A percentile compares a stretch with the other conserved stretches of the same genome.
Conservation (phyloP, 2,113 vertebrate genomes). For the Callipepla squamata region DNA sequence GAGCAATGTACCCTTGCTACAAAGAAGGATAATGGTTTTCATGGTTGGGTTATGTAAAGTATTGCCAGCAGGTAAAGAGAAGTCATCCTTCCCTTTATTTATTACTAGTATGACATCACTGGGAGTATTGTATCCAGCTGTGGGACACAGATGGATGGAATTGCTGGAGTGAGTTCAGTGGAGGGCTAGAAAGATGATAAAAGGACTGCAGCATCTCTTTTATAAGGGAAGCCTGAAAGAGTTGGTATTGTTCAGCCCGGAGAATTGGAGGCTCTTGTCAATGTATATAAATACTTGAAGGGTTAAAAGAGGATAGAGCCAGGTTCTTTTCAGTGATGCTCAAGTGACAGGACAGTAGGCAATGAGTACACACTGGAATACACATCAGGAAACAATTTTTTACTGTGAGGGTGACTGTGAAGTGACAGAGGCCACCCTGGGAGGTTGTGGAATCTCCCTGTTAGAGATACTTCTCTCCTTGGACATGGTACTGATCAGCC, state of each 20-base stretch:
- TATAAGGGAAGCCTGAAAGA: not conserved
- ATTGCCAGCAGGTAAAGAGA: not conserved
- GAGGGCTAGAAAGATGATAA: not conserved
- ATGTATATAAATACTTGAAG: not conserved
- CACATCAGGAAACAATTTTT: not conserved
- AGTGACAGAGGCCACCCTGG: not conserved
- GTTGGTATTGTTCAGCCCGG: not conserved
- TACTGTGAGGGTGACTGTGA: not conserved
- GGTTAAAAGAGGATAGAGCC: not conserved
- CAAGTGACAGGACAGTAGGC: not conserved
- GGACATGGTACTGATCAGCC: not conserved
- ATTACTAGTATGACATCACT: not conserved
- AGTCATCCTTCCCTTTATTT: not conserved
- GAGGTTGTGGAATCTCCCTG: too few relatives aligned
- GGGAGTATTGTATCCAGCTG: not conserved
- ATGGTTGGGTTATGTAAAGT: not conserved
- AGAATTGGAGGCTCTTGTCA: not conserved
- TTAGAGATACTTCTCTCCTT: not conserved
- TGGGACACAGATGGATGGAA: not conserved
- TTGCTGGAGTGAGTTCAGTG: not conserved
- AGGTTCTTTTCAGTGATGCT: not conserved
- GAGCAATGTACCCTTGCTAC: not conserved
- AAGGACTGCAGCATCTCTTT: not conserved
- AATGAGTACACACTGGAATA: not conserved
- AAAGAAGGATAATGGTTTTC: not conserved